These are phyloP conservation scores for Biston betularia DNA, from an alignment of 2,888 invertebrate species.

Conservation along the genomic window DNA sequence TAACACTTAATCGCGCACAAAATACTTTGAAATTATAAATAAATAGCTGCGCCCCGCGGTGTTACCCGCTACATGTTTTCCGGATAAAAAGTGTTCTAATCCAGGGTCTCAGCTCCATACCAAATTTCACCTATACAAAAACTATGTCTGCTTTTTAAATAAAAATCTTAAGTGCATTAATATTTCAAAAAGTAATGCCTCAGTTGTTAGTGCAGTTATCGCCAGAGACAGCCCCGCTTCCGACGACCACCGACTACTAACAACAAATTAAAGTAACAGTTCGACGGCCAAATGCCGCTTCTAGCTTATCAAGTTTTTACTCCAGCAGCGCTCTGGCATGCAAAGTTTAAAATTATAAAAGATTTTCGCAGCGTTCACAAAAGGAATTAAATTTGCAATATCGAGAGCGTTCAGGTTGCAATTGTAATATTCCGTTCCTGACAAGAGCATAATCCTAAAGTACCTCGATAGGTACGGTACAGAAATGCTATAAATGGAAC, in stretches of 20 bases:
- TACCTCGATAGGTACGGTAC: constrained; percentile 1
- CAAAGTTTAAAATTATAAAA: constrained; percentile 36
- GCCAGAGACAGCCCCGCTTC: constrained; percentile 13
- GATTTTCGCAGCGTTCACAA: constrained; percentile 26
- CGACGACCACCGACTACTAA: constrained; percentile 38
- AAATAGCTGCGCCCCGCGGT: too few relatives aligned
- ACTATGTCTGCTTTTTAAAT: background rate
- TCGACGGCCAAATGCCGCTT: constrained; percentile 41
- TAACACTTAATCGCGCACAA: too few relatives aligned
- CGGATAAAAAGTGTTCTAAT: too few relatives aligned
- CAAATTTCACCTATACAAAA: background rate
- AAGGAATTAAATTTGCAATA: constrained; percentile 38
- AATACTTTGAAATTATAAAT: too few relatives aligned
- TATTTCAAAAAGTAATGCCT: background rate
- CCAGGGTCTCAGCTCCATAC: too few relatives aligned
- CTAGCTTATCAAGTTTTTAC: constrained; percentile 47
- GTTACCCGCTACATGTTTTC: too few relatives aligned
- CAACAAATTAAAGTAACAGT: constrained; percentile 50
- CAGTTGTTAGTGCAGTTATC: constrained; percentile 18
- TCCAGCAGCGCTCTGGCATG: constrained; percentile 36
- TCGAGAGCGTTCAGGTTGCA: constrained; percentile 36
- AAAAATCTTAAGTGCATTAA: background rate
- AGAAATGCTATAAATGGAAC: background rate
- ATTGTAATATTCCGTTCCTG: constrained; percentile 36
- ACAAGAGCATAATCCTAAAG: constrained; percentile 22